Base-by-base conservation (phyloP, 2,888 invertebrate genomes). In the Clanis bilineata region DNA sequence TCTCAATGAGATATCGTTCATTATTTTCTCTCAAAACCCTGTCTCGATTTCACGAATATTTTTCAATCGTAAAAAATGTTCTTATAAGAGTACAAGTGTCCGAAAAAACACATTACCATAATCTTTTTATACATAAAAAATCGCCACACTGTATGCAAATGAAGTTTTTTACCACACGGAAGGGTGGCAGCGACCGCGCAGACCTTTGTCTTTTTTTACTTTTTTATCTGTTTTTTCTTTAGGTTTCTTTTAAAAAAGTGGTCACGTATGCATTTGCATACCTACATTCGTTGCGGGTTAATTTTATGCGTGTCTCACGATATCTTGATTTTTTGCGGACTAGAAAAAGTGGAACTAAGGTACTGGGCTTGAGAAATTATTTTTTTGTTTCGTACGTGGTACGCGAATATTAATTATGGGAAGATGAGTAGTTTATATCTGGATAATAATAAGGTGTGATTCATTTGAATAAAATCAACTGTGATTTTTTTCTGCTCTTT, bases 61-160 rank as follows among this genome's bases (percentile, higher is more conserved):
- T 80, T 74, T 63, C 28, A 21, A 55, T 51, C 54, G 85, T 86
- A 85, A 88, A 75, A 71, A 66, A 67, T 72, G 67, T 64, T 65
- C 66, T 62, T 62, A 66, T 68, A 68, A 78, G 51, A 51, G 51
- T 15, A 18, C 51, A 32, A 32, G 18, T 90, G 90, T 85, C 90
- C 90, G 51, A 91, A 91, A 91, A 91, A 91, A 90, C 63, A 60
- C 63, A 87, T 91, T 88, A 73, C 65, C 91, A 91, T 91, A 91
- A 90, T 88, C 90, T 85, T 71, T 71, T 77, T 72, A 69, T 63
- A 72, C 66, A 70, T 65, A 73, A 77, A 88, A 90, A 90, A 85
- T 90, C 82, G 89, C 90, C 89, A 88, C 79, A 73, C 75, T 69
- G 71, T 86, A 91, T 90, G 90, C 87, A 89, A 90, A 90, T 88